Evolutionary conservation across 2,113 vertebrate genomes (phyloP), one percentile per base, ranked within the genome.

Genomic region (Hemichromis elongatus): DNA sequence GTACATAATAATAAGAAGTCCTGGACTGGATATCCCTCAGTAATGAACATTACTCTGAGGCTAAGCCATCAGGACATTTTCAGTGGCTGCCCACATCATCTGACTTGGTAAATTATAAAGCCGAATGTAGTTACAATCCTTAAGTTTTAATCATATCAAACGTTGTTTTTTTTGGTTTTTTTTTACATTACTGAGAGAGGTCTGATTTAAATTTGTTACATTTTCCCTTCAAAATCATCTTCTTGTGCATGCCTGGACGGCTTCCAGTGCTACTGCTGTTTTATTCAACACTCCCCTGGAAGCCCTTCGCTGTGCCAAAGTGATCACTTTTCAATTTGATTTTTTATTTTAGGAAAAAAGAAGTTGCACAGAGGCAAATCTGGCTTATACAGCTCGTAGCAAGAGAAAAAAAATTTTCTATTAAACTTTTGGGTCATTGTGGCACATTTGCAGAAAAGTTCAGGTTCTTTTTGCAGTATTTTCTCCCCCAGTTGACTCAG

Each of bases 381-480:
- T 26, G 37, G 37, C 66, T 16, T 16, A 21, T 68, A 26, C 37
- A 26, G 63, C 37, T 24, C 13, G 13, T 45, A 11, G 68, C 9
- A 16, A 47, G 47, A 28, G 42, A 28, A 47, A 42, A 73, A n/a
- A n/a, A n/a, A n/a, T 1, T 0, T 0, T 9, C 16, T 16, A 0
- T 50, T 33, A 75, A 75, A 33, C 70, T 33, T 33, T 52, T 33
- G 18, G 45, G 26, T 75, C 45, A 30, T 75, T 28, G 14, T 47
- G 42, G 24, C 16, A 73, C 42, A 73, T 9, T 2, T 73, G 9
- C 68, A 73, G 9, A 28, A 28, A 52, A 30, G 70, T 50, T 70
- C 2, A 70, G 37, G 66, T 75, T 10, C 26, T 52, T 75, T 52
- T 33, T 28, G 24, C 18, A 13, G 26, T 12, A 52, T 75, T 50